A percentile compares a stretch with the other conserved stretches of the same genome.
These are phyloP conservation scores for Andricus curvator DNA, from an alignment of 2,888 invertebrate genomes.

Conservation along the genomic window DNA sequence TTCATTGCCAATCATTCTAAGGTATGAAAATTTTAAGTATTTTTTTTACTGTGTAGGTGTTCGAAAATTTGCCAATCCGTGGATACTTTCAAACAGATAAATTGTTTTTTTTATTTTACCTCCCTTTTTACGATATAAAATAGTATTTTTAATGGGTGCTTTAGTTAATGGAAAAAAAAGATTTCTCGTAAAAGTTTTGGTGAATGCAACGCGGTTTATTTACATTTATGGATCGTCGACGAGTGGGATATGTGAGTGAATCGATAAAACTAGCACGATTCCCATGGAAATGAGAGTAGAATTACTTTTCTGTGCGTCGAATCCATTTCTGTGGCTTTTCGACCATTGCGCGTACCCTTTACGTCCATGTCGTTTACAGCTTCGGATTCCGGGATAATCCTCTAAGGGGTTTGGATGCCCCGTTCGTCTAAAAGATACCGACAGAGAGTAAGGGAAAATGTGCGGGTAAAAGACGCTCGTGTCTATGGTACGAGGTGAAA, in stretches of 20 bases:
- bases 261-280: constrained; percentile 36
- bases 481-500: neutral
- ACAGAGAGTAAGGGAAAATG: neutral
- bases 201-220: constrained; percentile 33
- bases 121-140: neutral
- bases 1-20: no score
- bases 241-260: constrained; percentile 32
- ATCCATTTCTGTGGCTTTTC: constrained; percentile 15
- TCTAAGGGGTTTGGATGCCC: constrained; percentile 22
- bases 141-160: neutral
- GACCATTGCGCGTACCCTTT: constrained; percentile 16
- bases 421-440: constrained; percentile 38
- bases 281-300: constrained; percentile 29
- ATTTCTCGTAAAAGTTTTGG: constrained; percentile 22
- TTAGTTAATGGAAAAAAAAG: constrained; percentile 6
- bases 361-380: constrained; percentile 28
- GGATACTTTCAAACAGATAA: no score
- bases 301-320: constrained; percentile 26
- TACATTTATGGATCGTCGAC: constrained; percentile 11
- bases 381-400: constrained; percentile 23
- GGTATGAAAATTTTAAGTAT: no score
- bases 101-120: no score
- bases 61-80: no score
- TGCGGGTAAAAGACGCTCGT: neutral
- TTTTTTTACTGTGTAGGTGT: no score